Evolutionary conservation across 2,113 vertebrate genomes (phyloP).

Genomic region (rat (Rattus norvegicus)): GRCr8 NC_086021.1:107764001-107764500

Average conservation of each 20-base stretch:
- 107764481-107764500: constrained; percentile 8
- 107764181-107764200: background rate
- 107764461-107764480: background rate
- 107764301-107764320: background rate
- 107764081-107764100: too few species aligned
- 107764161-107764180: background rate
- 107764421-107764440: background rate
- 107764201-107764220: background rate
- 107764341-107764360: background rate
- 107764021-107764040: too few species aligned
- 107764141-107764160: background rate
- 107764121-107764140: background rate
- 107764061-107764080: too few species aligned
- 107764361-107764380: too few species aligned
- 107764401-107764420: background rate
- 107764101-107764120: background rate
- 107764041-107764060: too few species aligned
- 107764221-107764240: background rate
- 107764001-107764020: too few species aligned
- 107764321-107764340: fast-evolving
- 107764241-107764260: background rate
- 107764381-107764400: background rate
- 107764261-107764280: background rate
- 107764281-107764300: background rate
- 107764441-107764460: background rate